Conservation (phyloP, 2,113 vertebrate species). For the Eolophus roseicapilla region DNA sequence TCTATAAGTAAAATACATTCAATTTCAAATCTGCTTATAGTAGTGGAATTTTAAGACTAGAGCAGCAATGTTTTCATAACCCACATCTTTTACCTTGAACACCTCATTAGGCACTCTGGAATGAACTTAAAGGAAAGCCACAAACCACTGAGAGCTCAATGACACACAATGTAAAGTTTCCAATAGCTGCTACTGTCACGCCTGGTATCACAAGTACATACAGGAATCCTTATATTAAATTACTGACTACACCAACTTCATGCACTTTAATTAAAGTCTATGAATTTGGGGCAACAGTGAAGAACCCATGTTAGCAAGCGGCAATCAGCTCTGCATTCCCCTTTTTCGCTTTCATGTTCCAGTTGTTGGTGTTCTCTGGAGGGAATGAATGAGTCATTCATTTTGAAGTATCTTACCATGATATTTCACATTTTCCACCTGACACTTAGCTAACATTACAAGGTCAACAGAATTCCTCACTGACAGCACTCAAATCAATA, state of each 20-base stretch:
- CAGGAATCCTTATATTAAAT: not conserved
- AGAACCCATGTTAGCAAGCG: not conserved
- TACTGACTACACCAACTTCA: not conserved
- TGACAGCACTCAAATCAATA: not conserved
- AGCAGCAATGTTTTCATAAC: not conserved
- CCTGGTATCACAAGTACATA: not conserved
- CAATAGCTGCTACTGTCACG: not conserved
- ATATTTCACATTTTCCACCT: not conserved
- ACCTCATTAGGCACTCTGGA: not conserved
- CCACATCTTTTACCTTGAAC: not conserved
- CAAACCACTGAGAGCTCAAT: not conserved
- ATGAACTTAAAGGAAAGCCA: not conserved
- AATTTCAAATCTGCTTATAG: not conserved
- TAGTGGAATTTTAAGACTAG: not conserved
- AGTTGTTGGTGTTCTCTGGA: not conserved
- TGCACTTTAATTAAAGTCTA: not conserved
- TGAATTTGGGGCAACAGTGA: not conserved
- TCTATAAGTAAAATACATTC: not conserved
- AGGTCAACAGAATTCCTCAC: not conserved
- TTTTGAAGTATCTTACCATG: not conserved
- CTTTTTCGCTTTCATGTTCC: not conserved
- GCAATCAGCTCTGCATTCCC: not conserved
- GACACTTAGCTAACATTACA: not conserved
- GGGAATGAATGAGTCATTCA: not conserved
- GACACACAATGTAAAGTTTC: not conserved